These are phyloP conservation scores for Anguilla megastoma DNA, from an alignment of 2,797 vertebrate genomes.

Conservation along the genomic window DNA sequence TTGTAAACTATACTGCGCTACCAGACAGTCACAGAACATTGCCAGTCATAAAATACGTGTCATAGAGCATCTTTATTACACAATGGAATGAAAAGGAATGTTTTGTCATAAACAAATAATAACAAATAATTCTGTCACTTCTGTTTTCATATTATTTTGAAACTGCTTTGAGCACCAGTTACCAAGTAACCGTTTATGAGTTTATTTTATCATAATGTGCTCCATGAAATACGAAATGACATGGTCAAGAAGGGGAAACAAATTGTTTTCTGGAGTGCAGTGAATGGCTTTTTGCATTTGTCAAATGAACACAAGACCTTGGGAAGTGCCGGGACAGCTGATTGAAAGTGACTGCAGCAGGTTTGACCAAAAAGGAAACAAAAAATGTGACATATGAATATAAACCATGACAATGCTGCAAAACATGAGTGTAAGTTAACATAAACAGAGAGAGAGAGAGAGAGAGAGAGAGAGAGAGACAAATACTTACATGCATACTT, in stretches of 20 bases:
- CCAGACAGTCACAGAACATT: neutral
- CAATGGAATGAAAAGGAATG: neutral
- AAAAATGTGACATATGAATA: neutral
- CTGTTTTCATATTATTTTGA: neutral
- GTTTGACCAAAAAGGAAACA: neutral
- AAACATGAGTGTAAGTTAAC: neutral
- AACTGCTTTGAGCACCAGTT: slow-evolving; percentile 5
- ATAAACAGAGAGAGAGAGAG: neutral
- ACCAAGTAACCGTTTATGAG: neutral
- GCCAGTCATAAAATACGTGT: neutral
- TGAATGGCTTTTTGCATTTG: neutral
- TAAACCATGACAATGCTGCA: neutral
- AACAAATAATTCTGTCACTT: neutral
- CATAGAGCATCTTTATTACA: neutral
- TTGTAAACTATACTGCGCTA: neutral
- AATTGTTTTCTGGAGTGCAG: neutral
- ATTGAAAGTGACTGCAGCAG: slow-evolving; percentile 42
- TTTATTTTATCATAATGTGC: neutral
- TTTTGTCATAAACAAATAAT: neutral
- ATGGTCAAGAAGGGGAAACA: neutral
- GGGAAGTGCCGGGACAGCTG: slow-evolving; percentile 35
- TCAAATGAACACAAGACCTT: neutral
- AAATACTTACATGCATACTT: slow-evolving; percentile 61
- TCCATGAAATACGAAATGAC: neutral
- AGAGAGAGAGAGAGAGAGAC: neutral